phyloP scores from a whole-genome alignment of 37 sponge, comb jelly and placozoan genomes.

The Spongilla lacustris region DNA sequence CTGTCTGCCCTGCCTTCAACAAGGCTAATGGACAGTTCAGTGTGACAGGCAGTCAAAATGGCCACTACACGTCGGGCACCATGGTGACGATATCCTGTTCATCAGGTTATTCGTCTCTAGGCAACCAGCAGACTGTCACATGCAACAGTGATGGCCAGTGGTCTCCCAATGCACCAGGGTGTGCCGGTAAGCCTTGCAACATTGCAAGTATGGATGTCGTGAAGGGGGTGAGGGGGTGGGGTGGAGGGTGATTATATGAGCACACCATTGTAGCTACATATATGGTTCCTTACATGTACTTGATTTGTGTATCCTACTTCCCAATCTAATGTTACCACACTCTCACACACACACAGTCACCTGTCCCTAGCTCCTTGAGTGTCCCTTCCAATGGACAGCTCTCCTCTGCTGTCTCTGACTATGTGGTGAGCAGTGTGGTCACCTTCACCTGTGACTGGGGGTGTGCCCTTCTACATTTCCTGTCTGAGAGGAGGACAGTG shows the following conservation, averaged over 20 bases:
- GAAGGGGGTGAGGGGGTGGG: too few relatives aligned
- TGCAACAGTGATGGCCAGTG: background rate
- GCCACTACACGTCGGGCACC: constrained; percentile 1
- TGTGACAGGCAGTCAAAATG: too few relatives aligned
- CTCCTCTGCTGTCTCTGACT: background rate
- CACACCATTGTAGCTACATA: too few relatives aligned
- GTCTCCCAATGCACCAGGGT: background rate
- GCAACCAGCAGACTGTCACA: background rate
- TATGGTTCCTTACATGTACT: too few relatives aligned
- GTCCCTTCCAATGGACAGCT: background rate
- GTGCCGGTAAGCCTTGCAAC: constrained; percentile 9
- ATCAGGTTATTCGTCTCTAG: background rate
- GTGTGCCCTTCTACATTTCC: background rate
- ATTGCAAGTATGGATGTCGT: background rate
- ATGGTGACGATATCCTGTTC: background rate
- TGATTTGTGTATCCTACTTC: too few relatives aligned
- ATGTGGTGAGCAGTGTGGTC: background rate
- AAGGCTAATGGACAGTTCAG: background rate
- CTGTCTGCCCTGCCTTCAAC: background rate
- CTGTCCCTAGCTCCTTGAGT: too few relatives aligned
- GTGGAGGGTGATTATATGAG: background rate
- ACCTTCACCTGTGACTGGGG: background rate
- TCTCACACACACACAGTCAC: too few relatives aligned
- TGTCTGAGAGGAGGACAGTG: too few relatives aligned
- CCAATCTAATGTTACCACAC: too few relatives aligned